Percentiles rank a stretch among this genome's conserved stretches.
Evolutionary conservation across 2,113 vertebrate genomes (phyloP).

Genomic region (Pygoscelis antarcticus): DNA sequence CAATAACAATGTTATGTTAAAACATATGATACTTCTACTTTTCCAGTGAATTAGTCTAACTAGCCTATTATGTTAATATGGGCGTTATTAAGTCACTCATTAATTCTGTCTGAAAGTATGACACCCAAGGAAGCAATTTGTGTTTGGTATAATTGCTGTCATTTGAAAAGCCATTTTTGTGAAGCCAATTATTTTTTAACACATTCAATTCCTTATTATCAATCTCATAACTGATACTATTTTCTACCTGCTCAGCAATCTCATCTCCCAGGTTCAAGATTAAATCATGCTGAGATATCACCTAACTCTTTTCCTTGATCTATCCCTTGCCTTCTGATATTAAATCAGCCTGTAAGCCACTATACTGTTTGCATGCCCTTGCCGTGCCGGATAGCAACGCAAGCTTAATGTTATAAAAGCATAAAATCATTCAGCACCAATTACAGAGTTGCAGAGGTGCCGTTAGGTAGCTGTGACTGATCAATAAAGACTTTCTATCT

Average conservation of each 20-base stretch:
- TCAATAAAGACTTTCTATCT: slow-evolving; percentile 10
- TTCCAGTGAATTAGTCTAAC: slow-evolving; percentile 46
- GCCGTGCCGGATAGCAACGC: neutral
- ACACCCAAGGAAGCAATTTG: slow-evolving; percentile 42
- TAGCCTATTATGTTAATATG: slow-evolving; percentile 44
- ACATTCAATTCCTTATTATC: neutral
- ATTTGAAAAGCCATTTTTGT: slow-evolving; percentile 40
- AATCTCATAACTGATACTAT: neutral
- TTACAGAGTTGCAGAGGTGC: neutral
- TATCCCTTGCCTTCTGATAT: neutral
- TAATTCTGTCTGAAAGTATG: slow-evolving; percentile 49
- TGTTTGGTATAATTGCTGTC: slow-evolving; percentile 7
- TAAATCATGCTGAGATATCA: neutral
- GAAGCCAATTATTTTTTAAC: slow-evolving; percentile 8
- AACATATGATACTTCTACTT: slow-evolving; percentile 15
- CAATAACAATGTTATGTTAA: neutral
- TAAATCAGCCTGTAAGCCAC: neutral
- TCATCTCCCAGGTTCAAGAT: neutral
- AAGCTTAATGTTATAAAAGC: neutral
- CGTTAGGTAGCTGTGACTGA: neutral
- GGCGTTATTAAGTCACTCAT: slow-evolving; percentile 28
- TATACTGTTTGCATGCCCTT: neutral
- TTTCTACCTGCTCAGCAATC: neutral
- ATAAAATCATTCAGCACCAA: neutral
- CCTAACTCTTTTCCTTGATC: neutral